Evolutionary conservation across 2,888 invertebrate species (phyloP).

Genomic region (Euspilapteryx auroguttella): DNA sequence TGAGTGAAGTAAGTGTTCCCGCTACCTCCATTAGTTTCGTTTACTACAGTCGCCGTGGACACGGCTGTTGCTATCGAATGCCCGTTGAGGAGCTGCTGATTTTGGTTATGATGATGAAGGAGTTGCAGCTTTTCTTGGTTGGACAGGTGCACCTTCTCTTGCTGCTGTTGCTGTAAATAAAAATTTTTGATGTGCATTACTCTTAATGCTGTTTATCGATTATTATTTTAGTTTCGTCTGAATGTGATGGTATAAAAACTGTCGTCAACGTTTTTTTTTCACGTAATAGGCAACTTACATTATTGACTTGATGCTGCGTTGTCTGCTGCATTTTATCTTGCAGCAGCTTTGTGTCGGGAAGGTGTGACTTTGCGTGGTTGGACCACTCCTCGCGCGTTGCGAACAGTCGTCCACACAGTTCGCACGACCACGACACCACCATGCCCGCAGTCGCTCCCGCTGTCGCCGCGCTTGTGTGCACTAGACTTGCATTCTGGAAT

Average conservation of each 20-base stretch:
- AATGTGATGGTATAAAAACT: no score
- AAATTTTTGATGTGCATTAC: no score
- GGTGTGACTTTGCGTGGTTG: constrained; percentile 72
- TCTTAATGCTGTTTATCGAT: no score
- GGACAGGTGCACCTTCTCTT: constrained; percentile 50
- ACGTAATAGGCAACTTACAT: no score
- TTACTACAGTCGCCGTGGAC: constrained; percentile 44
- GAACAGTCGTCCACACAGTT: constrained; percentile 72
- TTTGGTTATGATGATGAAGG: constrained; percentile 51
- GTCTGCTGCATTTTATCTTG: constrained; percentile 53
- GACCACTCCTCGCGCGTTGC: constrained; percentile 77
- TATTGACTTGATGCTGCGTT: constrained; percentile 37
- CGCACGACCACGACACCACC: constrained; percentile 74
- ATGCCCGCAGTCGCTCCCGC: constrained; percentile 48
- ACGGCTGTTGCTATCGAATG: constrained; percentile 46
- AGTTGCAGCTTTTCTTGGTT: constrained; percentile 51
- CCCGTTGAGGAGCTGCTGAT: constrained; percentile 48
- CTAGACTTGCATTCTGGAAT: constrained; percentile 43
- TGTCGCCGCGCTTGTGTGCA: constrained; percentile 48
- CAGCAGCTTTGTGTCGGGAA: constrained; percentile 56
- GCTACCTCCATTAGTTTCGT: constrained; percentile 28
- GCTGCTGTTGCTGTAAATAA: constrained; percentile 23
- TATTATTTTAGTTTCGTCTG: no score
- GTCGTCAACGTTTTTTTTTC: no score
- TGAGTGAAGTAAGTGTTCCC: constrained; percentile 46